Percentiles rank a stretch among this genome's conserved stretches.
Conservation (phyloP, 2,797 vertebrate species). For the Cynodonichthys magdalenae region DNA sequence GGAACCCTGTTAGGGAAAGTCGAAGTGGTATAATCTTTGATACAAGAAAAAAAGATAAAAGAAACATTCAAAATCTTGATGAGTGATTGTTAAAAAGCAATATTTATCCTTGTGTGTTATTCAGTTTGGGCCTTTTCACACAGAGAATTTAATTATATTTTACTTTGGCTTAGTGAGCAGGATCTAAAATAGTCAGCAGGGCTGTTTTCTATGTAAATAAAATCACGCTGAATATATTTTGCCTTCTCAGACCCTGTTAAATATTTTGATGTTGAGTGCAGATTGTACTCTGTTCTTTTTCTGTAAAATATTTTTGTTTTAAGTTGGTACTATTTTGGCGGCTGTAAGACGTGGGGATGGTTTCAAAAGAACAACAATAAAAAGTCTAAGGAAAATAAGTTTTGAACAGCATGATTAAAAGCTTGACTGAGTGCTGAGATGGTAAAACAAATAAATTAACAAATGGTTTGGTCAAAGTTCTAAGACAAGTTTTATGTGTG, state of each 20-base stretch:
- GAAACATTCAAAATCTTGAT: slow-evolving; percentile 8
- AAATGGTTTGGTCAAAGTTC: too few relatives aligned
- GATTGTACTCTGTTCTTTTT: not conserved
- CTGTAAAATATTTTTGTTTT: not conserved
- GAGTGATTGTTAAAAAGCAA: slow-evolving; percentile 23
- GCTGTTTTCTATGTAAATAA: slow-evolving; percentile 8
- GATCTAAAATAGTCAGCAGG: slow-evolving; percentile 20
- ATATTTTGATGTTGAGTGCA: slow-evolving; percentile 10
- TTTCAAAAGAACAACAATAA: too few relatives aligned
- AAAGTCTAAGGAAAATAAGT: too few relatives aligned
- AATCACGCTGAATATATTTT: not conserved
- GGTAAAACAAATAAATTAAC: too few relatives aligned
- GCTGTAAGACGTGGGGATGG: too few relatives aligned
- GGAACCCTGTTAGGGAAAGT: slow-evolving; percentile 10
- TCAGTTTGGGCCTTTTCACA: not conserved
- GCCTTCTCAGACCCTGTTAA: slow-evolving; percentile 9
- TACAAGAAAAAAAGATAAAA: slow-evolving; percentile 12
- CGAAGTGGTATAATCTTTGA: slow-evolving; percentile 11
- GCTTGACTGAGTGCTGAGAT: too few relatives aligned
- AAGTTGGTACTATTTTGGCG: too few relatives aligned
- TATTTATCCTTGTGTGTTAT: too few relatives aligned
- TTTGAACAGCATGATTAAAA: too few relatives aligned
- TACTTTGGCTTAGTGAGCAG: slow-evolving; percentile 9
- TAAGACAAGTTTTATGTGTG: too few relatives aligned
- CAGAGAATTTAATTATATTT: slow-evolving; percentile 15